A percentile compares a stretch with the other conserved stretches of the same genome.
These are phyloP conservation scores for Parazoanthus swiftii DNA, from an alignment of 92 coral and sea anemone genomes.

Conservation along the genomic window DNA sequence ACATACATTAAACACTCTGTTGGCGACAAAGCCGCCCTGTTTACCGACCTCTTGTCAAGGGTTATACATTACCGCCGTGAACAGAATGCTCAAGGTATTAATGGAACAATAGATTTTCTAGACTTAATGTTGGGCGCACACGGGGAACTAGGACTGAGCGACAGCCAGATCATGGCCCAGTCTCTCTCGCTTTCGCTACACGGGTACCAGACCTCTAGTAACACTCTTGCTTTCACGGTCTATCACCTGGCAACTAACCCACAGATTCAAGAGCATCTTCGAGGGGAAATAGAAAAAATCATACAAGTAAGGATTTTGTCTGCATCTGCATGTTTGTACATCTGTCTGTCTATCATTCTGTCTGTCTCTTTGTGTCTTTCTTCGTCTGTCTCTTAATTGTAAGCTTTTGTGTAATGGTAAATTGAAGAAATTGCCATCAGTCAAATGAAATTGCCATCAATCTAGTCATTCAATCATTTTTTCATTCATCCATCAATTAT, in stretches of 20 bases:
- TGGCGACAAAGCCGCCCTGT: not conserved
- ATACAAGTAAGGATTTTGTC: constrained; percentile 4
- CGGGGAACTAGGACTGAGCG: constrained; percentile 15
- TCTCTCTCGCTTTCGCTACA: not conserved
- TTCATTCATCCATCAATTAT: not conserved
- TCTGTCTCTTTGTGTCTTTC: not conserved
- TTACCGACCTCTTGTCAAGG: constrained; percentile 13
- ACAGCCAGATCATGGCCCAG: constrained; percentile 30
- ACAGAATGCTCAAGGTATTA: not conserved
- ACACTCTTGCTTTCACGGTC: constrained; percentile 25
- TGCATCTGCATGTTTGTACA: no score
- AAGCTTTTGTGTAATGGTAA: no score
- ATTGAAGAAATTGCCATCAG: no score
- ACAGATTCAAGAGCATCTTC: constrained; percentile 31
- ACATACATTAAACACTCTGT: not conserved
- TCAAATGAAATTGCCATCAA: not conserved
- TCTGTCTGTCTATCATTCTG: not conserved
- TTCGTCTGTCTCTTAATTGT: no score
- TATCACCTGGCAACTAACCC: constrained; percentile 29
- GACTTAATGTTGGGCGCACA: constrained; percentile 2
- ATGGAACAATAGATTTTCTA: constrained; percentile 22
- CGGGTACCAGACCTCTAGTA: constrained; percentile 34
- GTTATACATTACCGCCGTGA: constrained; percentile 23
- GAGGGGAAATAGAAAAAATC: not conserved
- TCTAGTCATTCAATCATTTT: not conserved